Base-by-base conservation (phyloP, 2,797 vertebrate genomes). In the Galaxias olidus region DNA sequence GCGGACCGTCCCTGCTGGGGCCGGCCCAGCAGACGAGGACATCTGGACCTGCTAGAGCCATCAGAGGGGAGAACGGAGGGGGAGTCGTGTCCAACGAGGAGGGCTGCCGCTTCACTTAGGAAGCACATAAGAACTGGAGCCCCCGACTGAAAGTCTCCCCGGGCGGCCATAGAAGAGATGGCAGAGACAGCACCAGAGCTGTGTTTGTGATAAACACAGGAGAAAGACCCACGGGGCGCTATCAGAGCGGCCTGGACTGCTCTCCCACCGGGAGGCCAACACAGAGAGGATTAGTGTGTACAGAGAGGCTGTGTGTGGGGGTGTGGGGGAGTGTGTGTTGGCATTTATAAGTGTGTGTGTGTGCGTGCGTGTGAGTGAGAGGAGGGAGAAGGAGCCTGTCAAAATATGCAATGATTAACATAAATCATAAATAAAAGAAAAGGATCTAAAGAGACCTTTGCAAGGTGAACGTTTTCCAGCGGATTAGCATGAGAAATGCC, bases 11-110 rank as follows among this genome's bases (percentile, higher is more conserved):
- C n/a, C n/a, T n/a, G n/a, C n/a, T n/a, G n/a, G 75, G 81, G 81
- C 78, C 70, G 30, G 61, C n/a, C n/a, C n/a, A n/a, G n/a, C n/a
- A n/a, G n/a, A n/a, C n/a, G n/a, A n/a, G n/a, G n/a, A n/a, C n/a
- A n/a, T n/a, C n/a, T n/a, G 68, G 73, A 59, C 58, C 86, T 92
- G 91, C 85, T 86, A 91, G 92, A 91, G 76, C 75, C 70, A 85
- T 92, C 66, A 71, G 69, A 67, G 30, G 30, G 74, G 64, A 74
- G 81, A 77, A 66, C 61, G 69, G 73, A 73, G 77, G 79, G 84
- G 84, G 74, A 64, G 78, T 75, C 63, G 79, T 69, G 70, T 30
- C 47, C 15, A 51, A 15, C 50, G 64, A 72, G 62, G 10, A 51
- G 63, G 63, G 57, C 87, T 91, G 91, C 75, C 60, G 82, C 90